Conservation (phyloP, 2,888 invertebrate genomes). For the Heliconius cydno region DNA sequence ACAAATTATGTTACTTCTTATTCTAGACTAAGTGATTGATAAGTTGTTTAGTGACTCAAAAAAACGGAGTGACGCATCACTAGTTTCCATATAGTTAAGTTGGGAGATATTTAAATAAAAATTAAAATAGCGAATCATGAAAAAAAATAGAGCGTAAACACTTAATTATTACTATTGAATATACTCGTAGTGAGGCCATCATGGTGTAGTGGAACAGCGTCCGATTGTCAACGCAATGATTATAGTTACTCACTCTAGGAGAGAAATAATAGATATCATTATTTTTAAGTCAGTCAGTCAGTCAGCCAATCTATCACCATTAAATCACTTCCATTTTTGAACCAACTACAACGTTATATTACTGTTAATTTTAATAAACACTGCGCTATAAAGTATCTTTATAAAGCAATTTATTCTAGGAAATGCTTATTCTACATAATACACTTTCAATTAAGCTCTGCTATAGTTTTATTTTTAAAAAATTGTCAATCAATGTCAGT, state of each 20-base stretch:
- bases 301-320: no score
- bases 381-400: background rate
- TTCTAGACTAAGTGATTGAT: background rate
- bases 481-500: conserved; percentile 14
- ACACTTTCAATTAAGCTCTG: background rate
- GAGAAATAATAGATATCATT: no score
- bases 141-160: background rate
- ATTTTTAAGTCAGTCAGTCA: no score
- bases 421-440: background rate
- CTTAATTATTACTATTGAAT: no score
- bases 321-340: background rate
- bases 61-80: background rate
- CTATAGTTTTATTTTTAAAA: background rate
- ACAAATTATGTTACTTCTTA: conserved; percentile 24
- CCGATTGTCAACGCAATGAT: no score
- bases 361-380: background rate
- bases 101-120: background rate
- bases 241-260: no score
- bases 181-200: no score
- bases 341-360: background rate
- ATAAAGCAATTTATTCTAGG: conserved; percentile 2
- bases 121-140: background rate
- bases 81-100: background rate
- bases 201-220: no score
- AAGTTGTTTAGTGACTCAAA: background rate